Evolutionary conservation across 2,888 invertebrate species (phyloP).

Genomic region (Gnatocerus cornutus): DNA sequence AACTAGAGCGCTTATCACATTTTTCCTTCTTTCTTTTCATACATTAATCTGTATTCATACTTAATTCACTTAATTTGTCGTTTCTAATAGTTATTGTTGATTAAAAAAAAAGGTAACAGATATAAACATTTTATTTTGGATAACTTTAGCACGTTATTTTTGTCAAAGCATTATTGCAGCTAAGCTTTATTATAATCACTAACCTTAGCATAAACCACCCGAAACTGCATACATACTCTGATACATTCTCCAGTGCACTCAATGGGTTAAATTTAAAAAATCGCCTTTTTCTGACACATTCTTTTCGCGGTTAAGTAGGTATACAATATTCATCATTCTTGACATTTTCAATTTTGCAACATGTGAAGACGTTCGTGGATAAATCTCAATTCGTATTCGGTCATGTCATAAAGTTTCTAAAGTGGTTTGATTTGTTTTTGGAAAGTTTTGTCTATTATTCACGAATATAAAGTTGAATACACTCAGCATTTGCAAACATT

Average conservation of each 20-base stretch:
- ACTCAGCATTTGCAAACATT: constrained; percentile 7
- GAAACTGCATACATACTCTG: no score
- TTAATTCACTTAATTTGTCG: no score
- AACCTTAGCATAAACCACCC: no score
- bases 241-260: no score
- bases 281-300: neutral
- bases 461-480: neutral
- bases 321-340: constrained; percentile 24
- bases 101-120: no score
- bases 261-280: constrained; percentile 18
- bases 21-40: no score
- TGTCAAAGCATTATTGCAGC: constrained; percentile 19
- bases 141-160: neutral
- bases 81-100: no score
- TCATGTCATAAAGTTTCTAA: constrained; percentile 4
- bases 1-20: no score
- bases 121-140: no score
- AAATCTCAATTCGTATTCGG: constrained; percentile 14
- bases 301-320: constrained; percentile 2
- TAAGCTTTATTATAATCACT: neutral
- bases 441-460: constrained; percentile 8
- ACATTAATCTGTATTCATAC: no score
- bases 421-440: constrained; percentile 12
- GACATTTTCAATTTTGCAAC: constrained; percentile 18
- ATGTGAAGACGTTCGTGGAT: constrained; percentile 6